Percentiles rank a stretch among this genome's conserved stretches.
These are phyloP conservation scores for Manduca sexta DNA, from an alignment of 1,140 invertebrate genomes.

Conservation along the genomic window DNA sequence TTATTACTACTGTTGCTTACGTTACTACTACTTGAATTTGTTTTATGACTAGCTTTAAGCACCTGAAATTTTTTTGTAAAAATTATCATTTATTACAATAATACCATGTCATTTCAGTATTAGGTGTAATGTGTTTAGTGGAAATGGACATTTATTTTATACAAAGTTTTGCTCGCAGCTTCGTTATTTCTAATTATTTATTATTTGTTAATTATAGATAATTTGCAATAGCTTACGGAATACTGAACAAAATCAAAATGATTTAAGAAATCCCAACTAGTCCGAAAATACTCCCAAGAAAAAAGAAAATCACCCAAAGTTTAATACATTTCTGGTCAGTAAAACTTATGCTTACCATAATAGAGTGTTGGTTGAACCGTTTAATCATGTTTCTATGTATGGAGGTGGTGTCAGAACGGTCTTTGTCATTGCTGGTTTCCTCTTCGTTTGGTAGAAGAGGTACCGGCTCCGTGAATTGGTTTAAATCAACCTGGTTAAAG, in stretches of 20 bases:
- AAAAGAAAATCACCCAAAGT: neutral
- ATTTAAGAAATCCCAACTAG: too few relatives aligned
- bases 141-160: too few relatives aligned
- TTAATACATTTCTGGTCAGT: too few relatives aligned
- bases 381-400: slow-evolving; percentile 96
- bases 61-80: slow-evolving; percentile 63
- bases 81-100: too few relatives aligned
- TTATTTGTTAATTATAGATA: too few relatives aligned
- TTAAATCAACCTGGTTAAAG: slow-evolving; percentile 88
- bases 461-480: slow-evolving; percentile 83
- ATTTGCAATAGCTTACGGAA: too few relatives aligned
- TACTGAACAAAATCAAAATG: too few relatives aligned
- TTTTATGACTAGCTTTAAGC: slow-evolving; percentile 84
- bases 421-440: slow-evolving; percentile 72
- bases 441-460: slow-evolving; percentile 81
- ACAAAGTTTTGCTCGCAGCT: neutral
- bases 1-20: slow-evolving; percentile 45
- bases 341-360: slow-evolving; percentile 78
- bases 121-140: too few relatives aligned
- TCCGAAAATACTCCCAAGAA: neutral
- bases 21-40: slow-evolving; percentile 52
- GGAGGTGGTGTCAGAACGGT: slow-evolving; percentile 78
- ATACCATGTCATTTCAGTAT: too few relatives aligned
- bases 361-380: slow-evolving; percentile 97
- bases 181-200: too few relatives aligned